Evolutionary conservation across 2,888 invertebrate species (phyloP), one percentile per base, ranked within the genome.

Genomic region (Caenorhabditis zanzibari): DNA sequence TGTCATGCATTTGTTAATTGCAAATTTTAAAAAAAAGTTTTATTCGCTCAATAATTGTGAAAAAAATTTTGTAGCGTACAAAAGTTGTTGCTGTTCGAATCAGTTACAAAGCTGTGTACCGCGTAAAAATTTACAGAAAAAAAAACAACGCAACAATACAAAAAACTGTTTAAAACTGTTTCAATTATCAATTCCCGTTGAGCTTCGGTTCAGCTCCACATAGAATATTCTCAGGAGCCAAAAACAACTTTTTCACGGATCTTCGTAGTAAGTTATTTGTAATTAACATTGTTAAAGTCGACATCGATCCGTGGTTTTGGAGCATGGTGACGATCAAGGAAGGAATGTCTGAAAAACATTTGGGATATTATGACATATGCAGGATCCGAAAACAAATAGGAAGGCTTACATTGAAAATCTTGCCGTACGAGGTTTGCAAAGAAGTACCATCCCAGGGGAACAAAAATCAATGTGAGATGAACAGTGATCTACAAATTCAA

Each of bases 211-310:
- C 47, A 2, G 47, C 1, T 47, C 19, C 7, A 2, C 52, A 7
- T 3, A 52, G 24, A 2, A 38, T 10, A 2, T 24, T 26, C 12
- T 52, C 52, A 1, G 58, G 58, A 19, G 19, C 32, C 64, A 2
- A 24, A 4, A 64, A 49, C 12, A 64, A n/a, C 4, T n/a, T 49
- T 5, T 10, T 49, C 2, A 22, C 35, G 2, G 66, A 9, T 12
- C 22, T 47, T 9, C 66, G 16, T 9, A 66, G 19, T 52, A 66
- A 19, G 10, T 49, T 66, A 35, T 66, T 66, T 0, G 66, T 66
- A 1, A 47, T 7, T 0, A 66, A 14, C 66, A 66, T 32, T 4
- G 66, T 66, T 0, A 52, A 52, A 10, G 66, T 66, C 52, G 66
- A 52, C 0, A 66, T 3, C 3, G 49, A 28, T 32, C 66, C 66